These are phyloP conservation scores for Bombus vancouverensis DNA, from an alignment of 1,140 invertebrate species.

Conservation along the genomic window DNA sequence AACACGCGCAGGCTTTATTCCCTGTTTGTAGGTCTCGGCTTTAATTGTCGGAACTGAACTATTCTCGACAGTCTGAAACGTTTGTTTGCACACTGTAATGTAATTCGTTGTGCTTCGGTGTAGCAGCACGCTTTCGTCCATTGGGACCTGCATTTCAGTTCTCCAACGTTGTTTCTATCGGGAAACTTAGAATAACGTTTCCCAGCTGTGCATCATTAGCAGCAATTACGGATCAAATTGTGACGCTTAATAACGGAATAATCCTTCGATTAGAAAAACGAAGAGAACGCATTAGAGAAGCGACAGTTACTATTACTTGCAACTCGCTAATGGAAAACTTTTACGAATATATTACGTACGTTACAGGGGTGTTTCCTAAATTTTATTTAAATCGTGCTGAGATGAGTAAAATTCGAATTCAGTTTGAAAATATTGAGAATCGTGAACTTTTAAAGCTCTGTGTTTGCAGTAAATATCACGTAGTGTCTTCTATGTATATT, in stretches of 20 bases:
- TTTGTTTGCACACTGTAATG: conserved; percentile 41
- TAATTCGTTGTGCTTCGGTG: conserved; percentile 27
- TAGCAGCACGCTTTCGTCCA: conserved; percentile 20
- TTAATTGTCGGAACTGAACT: conserved; percentile 36
- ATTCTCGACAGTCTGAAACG: conserved; percentile 21
- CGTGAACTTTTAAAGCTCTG: not conserved
- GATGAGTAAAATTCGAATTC: not conserved
- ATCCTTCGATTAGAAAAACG: not conserved
- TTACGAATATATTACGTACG: not conserved
- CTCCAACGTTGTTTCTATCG: conserved; percentile 38
- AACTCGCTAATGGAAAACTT: not conserved
- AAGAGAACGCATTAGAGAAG: not conserved
- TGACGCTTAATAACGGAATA: conserved; percentile 6
- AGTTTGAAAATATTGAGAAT: not conserved
- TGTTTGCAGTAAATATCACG: not conserved
- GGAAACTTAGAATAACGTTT: conserved; percentile 40
- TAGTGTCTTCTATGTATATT: too few species aligned
- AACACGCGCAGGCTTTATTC: conserved; percentile 10
- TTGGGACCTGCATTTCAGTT: conserved; percentile 32
- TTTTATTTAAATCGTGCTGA: not conserved
- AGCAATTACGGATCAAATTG: conserved; percentile 18
- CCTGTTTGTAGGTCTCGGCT: conserved; percentile 17
- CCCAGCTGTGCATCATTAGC: conserved; percentile 34
- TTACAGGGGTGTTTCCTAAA: not conserved
- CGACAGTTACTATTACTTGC: not conserved